A percentile compares a stretch with the other conserved stretches of the same genome.
Conservation (phyloP, 2,113 vertebrate genomes). For the Saccopteryx bilineata region DNA sequence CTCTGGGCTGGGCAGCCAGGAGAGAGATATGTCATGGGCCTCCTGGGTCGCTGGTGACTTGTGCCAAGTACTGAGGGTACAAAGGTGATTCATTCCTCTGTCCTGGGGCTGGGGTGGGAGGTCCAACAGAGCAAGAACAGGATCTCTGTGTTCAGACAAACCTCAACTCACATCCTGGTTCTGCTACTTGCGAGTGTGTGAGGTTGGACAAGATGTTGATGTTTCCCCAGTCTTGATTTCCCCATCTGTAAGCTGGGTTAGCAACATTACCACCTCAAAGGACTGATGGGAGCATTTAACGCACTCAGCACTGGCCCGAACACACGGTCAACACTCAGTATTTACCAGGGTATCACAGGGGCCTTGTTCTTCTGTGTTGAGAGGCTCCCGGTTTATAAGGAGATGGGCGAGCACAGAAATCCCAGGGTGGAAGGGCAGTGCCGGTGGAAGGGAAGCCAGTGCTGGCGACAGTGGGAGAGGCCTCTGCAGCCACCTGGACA, state of each 20-base stretch:
- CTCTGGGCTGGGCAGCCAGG: neutral
- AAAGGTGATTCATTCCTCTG: neutral
- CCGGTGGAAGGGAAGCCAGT: neutral
- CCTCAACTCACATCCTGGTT: neutral
- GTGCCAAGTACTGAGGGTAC: neutral
- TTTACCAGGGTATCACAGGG: neutral
- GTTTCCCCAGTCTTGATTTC: neutral
- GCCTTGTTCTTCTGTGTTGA: rapidly evolving
- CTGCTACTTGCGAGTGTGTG: neutral
- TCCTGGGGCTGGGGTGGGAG: neutral
- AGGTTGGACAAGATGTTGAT: neutral
- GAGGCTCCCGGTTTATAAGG: neutral
- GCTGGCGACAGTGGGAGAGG: neutral
- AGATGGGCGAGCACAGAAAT: neutral
- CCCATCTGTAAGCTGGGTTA: neutral
- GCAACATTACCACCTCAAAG: neutral
- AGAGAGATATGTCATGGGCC: neutral
- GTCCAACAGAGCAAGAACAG: neutral
- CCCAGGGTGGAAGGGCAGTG: neutral
- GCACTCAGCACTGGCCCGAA: neutral
- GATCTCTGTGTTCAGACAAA: neutral
- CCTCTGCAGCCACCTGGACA: neutral
- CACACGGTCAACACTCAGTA: too few species aligned
- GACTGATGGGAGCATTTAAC: neutral
- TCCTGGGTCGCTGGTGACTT: neutral